Conservation (phyloP, 30 jellyfish, hydroid and myxozoan species). For the Turritopsis rubra region DNA sequence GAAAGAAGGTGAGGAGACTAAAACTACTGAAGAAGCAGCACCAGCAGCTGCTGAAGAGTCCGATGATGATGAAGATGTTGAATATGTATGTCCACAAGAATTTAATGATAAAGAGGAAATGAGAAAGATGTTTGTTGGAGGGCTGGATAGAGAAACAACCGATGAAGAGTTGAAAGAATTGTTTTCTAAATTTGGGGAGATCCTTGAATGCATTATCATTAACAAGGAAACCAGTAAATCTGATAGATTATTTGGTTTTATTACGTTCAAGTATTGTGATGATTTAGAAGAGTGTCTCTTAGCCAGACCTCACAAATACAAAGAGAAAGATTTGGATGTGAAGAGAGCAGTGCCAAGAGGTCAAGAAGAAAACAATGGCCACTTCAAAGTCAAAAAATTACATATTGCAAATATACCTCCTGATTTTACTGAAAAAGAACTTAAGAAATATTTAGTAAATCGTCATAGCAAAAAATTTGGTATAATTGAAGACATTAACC, state of each 20-base stretch:
- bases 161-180: slow-evolving; percentile 30
- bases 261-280: slow-evolving; percentile 32
- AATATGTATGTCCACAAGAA: slow-evolving; percentile 33
- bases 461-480: slow-evolving; percentile 23
- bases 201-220: slow-evolving; percentile 14
- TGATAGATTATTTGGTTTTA: slow-evolving; percentile 34
- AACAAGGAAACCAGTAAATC: slow-evolving; percentile 27
- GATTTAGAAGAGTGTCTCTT: slow-evolving; percentile 29
- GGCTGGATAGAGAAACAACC: slow-evolving; percentile 29
- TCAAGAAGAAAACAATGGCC: slow-evolving; percentile 23
- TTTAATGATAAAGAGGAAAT: slow-evolving; percentile 28
- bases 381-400: slow-evolving; percentile 31
- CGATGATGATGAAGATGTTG: slow-evolving; percentile 18
- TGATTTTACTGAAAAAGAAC: slow-evolving; percentile 23
- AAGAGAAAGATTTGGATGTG: slow-evolving; percentile 34
- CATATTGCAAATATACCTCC: slow-evolving; percentile 37
- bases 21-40: background rate
- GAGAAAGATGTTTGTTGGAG: slow-evolving; percentile 36
- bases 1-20: background rate
- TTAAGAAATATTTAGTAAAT: slow-evolving; percentile 15
- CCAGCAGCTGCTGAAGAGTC: slow-evolving; percentile 12
- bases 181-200: slow-evolving; percentile 24
- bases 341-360: slow-evolving; percentile 36
- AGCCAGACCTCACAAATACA: slow-evolving; percentile 24
- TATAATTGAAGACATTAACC: slow-evolving; percentile 20